phyloP scores from a whole-genome alignment of 2,113 vertebrate genomes.

The Helogale parvula region DNA sequence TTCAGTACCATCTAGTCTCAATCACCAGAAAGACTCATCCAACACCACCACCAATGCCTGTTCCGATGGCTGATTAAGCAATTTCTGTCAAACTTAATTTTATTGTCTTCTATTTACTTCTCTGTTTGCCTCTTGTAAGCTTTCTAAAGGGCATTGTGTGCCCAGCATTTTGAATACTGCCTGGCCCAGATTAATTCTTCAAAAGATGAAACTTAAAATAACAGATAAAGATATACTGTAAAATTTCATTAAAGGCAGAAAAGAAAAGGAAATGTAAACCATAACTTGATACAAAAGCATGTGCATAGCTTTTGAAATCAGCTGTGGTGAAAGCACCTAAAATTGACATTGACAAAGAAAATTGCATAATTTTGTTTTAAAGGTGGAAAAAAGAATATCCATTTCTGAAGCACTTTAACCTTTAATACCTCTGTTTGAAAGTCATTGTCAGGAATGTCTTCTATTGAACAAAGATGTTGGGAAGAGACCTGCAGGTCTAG shows the following conservation, averaged over 20 bases:
- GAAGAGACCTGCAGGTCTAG: background rate
- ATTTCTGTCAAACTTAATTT: constrained; percentile 10
- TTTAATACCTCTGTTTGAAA: background rate
- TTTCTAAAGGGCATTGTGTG: background rate
- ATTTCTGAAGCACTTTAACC: background rate
- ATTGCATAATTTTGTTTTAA: background rate
- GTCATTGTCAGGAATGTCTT: background rate
- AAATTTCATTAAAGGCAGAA: background rate
- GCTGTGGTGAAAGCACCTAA: background rate
- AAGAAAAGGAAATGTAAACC: background rate
- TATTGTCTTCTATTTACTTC: background rate
- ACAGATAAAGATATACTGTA: background rate
- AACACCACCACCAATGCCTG: background rate
- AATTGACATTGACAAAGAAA: background rate
- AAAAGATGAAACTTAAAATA: background rate
- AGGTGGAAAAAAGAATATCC: background rate
- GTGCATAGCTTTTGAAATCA: background rate
- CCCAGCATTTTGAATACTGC: background rate
- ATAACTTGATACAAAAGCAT: background rate
- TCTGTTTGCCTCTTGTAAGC: background rate
- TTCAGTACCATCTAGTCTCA: background rate
- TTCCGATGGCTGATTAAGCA: background rate
- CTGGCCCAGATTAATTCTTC: background rate
- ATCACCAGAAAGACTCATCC: background rate
- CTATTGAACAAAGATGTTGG: background rate